Conservation (phyloP, 2,113 vertebrate species). For the Entomyzon cyanotis region DNA sequence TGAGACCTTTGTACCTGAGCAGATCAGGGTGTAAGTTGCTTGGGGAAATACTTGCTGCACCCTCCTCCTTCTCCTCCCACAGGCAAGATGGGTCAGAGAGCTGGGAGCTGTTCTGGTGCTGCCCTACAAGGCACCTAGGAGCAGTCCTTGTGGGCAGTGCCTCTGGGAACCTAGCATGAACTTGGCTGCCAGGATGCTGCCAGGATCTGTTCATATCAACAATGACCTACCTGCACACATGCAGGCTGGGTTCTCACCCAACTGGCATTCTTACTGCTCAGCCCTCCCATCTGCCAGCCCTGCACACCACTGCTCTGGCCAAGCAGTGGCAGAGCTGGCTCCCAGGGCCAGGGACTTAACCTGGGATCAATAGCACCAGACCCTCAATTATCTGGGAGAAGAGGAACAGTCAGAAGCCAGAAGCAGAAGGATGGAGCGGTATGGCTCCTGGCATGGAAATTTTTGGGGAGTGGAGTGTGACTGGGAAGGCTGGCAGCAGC, state of each 20-base stretch:
- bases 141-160: background rate
- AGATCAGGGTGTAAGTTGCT: background rate
- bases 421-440: background rate
- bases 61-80: background rate
- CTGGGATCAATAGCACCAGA: background rate
- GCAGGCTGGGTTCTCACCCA: background rate
- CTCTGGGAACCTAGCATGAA: background rate
- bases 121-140: background rate
- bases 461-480: background rate
- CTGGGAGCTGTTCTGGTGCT: background rate
- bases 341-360: background rate
- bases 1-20: background rate
- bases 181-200: background rate
- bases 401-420: background rate
- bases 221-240: accelerated
- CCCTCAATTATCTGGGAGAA: background rate
- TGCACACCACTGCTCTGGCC: accelerated
- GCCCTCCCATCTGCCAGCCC: background rate
- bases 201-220: background rate
- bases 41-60: background rate
- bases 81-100: background rate
- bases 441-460: background rate
- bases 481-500: background rate
- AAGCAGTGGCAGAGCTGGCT: background rate
- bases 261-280: background rate